Conservation (phyloP, 2,113 vertebrate genomes). For the Irena cyanogastra region DNA sequence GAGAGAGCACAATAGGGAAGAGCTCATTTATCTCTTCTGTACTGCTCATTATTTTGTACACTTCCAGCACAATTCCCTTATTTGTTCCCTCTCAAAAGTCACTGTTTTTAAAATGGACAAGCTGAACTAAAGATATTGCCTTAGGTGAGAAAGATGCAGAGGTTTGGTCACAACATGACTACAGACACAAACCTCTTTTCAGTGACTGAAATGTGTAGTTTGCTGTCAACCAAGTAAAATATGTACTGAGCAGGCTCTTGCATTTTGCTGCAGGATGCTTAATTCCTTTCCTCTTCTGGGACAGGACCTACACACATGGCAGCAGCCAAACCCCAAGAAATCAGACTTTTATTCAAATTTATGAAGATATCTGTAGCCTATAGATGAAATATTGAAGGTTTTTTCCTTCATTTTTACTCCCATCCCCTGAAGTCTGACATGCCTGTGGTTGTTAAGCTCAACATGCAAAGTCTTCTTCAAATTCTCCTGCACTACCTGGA, state of each 20-base stretch:
- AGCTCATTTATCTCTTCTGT: background rate
- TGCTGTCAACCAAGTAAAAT: background rate
- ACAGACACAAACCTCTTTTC: background rate
- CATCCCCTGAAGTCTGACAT: background rate
- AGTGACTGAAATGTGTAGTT: background rate
- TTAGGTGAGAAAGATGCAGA: conserved; percentile 7
- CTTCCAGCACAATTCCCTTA: background rate
- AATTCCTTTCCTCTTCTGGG: background rate
- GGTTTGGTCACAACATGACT: conserved; percentile 2
- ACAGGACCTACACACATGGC: background rate
- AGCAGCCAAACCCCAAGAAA: background rate
- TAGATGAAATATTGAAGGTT: background rate
- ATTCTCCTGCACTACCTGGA: background rate
- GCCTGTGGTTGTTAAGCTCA: background rate
- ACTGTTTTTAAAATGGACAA: background rate
- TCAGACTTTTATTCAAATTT: background rate
- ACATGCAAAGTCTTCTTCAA: background rate
- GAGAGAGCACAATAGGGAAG: background rate
- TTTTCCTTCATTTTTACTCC: background rate
- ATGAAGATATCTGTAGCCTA: background rate
- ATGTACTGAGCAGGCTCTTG: background rate
- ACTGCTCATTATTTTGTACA: background rate
- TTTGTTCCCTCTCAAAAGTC: conserved; percentile 1
- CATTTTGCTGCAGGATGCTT: conserved; percentile 7
- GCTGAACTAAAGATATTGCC: background rate